Evolutionary conservation across 1,140 invertebrate species (phyloP).

Genomic region (Agrilus planipennis): DNA sequence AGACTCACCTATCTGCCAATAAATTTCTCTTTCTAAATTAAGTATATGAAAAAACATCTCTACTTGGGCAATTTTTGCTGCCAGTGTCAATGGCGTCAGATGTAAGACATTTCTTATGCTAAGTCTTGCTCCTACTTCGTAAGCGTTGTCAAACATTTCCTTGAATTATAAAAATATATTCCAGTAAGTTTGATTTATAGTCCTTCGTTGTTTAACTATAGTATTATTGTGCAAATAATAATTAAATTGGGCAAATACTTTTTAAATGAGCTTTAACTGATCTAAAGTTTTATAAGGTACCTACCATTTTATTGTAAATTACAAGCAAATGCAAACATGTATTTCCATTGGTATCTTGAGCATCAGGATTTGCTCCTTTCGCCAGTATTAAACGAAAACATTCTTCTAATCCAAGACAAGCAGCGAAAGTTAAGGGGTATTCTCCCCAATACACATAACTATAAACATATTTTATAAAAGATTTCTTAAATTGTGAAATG

Average conservation of each 20-base stretch:
- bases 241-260: background rate
- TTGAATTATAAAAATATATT: constrained; percentile 31
- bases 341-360: constrained; percentile 95
- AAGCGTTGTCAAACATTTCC: constrained; percentile 89
- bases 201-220: background rate
- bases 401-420: constrained; percentile 93
- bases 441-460: constrained; percentile 98
- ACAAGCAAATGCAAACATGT: constrained; percentile 94
- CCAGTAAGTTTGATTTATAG: constrained; percentile 1
- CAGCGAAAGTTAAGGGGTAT: constrained; percentile 92
- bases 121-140: constrained; percentile 79
- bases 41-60: constrained; percentile 95
- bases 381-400: constrained; percentile 89
- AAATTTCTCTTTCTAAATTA: constrained; percentile 88
- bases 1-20: constrained; percentile 80
- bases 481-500: too few relatives aligned
- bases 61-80: constrained; percentile 83
- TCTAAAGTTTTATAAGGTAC: background rate
- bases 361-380: constrained; percentile 87
- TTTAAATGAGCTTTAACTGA: background rate
- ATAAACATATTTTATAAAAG: too few relatives aligned
- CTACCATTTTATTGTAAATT: constrained; percentile 88
- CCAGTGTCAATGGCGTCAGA: constrained; percentile 84
- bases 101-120: constrained; percentile 76
- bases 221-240: constrained; percentile 1